Conservation (phyloP, 2,113 vertebrate genomes). For the Mormoops blainvillei region DNA sequence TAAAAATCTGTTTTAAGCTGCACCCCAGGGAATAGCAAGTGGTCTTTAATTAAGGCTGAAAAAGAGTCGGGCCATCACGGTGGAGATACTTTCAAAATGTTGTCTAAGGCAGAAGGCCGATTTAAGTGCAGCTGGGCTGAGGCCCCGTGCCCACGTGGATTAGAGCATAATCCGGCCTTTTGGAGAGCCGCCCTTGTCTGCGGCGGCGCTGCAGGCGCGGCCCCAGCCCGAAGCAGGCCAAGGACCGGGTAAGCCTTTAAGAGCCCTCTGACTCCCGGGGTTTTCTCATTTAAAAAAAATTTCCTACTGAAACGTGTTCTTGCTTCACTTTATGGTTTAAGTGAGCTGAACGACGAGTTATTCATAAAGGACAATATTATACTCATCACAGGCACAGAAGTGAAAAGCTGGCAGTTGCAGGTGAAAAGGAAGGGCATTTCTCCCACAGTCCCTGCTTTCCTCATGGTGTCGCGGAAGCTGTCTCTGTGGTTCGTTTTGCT, state of each 20-base stretch:
- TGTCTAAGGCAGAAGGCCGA: not conserved
- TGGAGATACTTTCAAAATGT: not conserved
- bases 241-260: not conserved
- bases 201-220: not conserved
- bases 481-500: too few species aligned
- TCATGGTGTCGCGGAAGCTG: not conserved
- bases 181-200: not conserved
- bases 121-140: not conserved
- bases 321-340: not conserved
- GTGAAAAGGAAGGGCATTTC: not conserved
- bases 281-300: not conserved
- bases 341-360: not conserved
- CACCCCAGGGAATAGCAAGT: not conserved
- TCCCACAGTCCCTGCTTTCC: not conserved
- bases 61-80: not conserved
- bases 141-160: not conserved
- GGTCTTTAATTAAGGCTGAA: conserved; percentile 46
- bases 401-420: not conserved
- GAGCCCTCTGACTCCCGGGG: not conserved
- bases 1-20: not conserved
- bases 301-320: not conserved
- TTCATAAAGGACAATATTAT: not conserved
- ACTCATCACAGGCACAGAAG: not conserved
- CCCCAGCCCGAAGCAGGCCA: not conserved
- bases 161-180: not conserved